Evolutionary conservation across 2,888 invertebrate species (phyloP).

Genomic region (Agrenia bidenticulata): DNA sequence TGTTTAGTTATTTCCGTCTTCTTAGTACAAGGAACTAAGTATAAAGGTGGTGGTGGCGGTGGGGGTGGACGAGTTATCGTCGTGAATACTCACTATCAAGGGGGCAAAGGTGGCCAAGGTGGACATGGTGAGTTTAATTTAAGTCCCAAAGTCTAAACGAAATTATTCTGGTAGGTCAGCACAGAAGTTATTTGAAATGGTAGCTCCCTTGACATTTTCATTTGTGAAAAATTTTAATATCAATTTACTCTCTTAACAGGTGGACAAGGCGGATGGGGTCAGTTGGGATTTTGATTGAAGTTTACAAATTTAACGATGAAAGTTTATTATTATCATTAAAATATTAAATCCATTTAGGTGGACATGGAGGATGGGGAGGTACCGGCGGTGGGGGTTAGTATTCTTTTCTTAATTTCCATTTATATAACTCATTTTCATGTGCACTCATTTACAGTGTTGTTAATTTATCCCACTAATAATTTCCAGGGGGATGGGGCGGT

Average conservation of each 20-base stretch:
- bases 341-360: conserved; percentile 10
- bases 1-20: background rate
- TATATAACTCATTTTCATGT: too few species aligned
- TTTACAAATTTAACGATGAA: background rate
- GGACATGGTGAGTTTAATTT: background rate
- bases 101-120: conserved; percentile 36
- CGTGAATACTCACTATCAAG: conserved; percentile 31
- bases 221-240: too few species aligned
- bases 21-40: background rate
- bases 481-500: conserved; percentile 2
- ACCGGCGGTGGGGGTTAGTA: conserved; percentile 12
- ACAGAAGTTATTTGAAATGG: background rate
- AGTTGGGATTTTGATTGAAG: conserved; percentile 4
- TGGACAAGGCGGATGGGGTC: conserved; percentile 17
- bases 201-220: too few species aligned
- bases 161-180: background rate
- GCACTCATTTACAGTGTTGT: too few species aligned
- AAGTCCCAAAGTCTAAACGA: background rate
- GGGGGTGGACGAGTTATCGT: conserved; percentile 22
- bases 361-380: conserved; percentile 22
- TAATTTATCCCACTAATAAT: too few species aligned
- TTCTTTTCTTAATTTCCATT: too few species aligned
- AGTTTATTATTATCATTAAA: conserved; percentile 3
- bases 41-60: conserved; percentile 19
- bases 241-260: too few species aligned